A percentile compares a stretch with the other conserved stretches of the same genome.
These are phyloP conservation scores for Prolemur simus DNA, from an alignment of 2,113 vertebrate genomes.

Conservation along the genomic window DNA sequence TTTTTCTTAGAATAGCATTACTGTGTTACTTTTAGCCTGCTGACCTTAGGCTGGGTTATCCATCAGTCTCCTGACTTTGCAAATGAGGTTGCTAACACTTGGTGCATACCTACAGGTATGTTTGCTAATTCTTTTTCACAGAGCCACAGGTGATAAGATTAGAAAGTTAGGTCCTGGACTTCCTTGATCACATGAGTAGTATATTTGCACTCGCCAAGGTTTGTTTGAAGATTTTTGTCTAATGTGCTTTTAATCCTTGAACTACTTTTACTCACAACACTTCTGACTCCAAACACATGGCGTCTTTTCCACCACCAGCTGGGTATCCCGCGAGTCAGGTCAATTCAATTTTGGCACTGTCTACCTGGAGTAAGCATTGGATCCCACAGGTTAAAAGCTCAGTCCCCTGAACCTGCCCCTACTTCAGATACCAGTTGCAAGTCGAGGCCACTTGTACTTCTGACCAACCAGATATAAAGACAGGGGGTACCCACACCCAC, in stretches of 20 bases:
- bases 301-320: background rate
- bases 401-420: background rate
- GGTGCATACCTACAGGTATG: background rate
- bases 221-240: conserved; percentile 4
- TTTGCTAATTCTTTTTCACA: conserved; percentile 29
- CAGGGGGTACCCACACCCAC: background rate
- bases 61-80: background rate
- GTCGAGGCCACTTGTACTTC: background rate
- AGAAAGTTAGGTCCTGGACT: background rate
- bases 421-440: background rate
- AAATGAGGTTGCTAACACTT: background rate
- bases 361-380: background rate
- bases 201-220: background rate
- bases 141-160: conserved; percentile 56
- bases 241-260: background rate
- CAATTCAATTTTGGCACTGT: background rate
- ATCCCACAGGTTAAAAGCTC: background rate
- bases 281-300: background rate
- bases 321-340: background rate
- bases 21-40: background rate
- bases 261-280: background rate
- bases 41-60: background rate
- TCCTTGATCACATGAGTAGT: conserved; percentile 26
- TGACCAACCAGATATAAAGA: background rate
- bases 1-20: background rate